Percentiles rank a stretch among this genome's conserved stretches.
phyloP scores from a whole-genome alignment of 92 coral and sea anemone genomes.

The Desmophyllum pertusum region DNA sequence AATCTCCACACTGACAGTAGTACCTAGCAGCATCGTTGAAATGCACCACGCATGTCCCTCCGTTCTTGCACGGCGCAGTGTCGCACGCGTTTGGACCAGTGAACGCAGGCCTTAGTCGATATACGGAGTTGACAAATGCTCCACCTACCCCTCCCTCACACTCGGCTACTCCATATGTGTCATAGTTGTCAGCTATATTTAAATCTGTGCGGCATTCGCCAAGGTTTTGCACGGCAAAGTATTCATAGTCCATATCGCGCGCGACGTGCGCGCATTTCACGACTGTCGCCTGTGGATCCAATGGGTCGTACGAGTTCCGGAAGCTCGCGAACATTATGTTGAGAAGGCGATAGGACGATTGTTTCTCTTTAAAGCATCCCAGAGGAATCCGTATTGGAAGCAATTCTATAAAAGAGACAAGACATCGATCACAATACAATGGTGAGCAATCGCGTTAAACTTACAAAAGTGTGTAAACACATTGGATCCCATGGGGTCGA shows the following conservation, averaged over 20 bases:
- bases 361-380: conserved; percentile 15
- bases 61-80: conserved; percentile 17
- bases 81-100: conserved; percentile 34
- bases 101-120: conserved; percentile 22
- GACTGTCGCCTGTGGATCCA: conserved; percentile 20
- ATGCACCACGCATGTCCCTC: conserved; percentile 23
- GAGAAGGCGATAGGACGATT: neutral
- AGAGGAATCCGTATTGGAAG: conserved; percentile 3
- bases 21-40: conserved; percentile 5
- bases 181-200: conserved; percentile 5
- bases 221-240: conserved; percentile 37
- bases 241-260: conserved; percentile 39
- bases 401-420: conserved; percentile 26
- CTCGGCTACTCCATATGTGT: conserved; percentile 13
- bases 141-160: conserved; percentile 41
- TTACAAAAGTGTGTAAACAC: too few relatives aligned
- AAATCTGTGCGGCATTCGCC: conserved; percentile 9
- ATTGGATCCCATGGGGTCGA: too few relatives aligned
- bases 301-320: neutral
- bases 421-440: conserved; percentile 19
- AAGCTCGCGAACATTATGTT: conserved; percentile 14
- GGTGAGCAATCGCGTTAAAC: too few relatives aligned
- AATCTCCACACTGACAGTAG: conserved; percentile 37
- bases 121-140: neutral
- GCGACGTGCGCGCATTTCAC: conserved; percentile 35